Evolutionary conservation across 2,113 vertebrate genomes (phyloP).

Genomic region (Triplophysa dalaica): DNA sequence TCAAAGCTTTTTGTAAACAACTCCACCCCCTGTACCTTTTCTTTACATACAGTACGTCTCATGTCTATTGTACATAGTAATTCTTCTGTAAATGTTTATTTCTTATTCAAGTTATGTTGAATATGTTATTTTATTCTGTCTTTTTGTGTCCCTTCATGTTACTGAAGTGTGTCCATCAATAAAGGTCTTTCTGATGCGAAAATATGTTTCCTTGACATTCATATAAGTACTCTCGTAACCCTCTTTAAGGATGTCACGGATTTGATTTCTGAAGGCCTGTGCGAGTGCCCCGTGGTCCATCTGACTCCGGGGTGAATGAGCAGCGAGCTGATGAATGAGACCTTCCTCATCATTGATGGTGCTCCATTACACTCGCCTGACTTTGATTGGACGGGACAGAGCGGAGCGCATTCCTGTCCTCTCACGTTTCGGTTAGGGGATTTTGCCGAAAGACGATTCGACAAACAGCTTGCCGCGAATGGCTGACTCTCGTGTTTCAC

Average conservation of each 20-base stretch:
- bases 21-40: too few relatives aligned
- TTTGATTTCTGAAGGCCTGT: background rate
- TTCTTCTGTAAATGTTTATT: too few relatives aligned
- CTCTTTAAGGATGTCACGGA: background rate
- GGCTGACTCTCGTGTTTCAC: constrained; percentile 60
- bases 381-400: constrained; percentile 33
- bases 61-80: too few relatives aligned
- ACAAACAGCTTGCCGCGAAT: constrained; percentile 55
- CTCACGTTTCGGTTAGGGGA: constrained; percentile 63
- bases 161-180: background rate
- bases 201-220: background rate
- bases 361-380: constrained; percentile 4
- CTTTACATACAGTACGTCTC: too few relatives aligned
- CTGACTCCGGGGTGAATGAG: constrained; percentile 57
- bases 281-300: background rate
- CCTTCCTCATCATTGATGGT: constrained; percentile 47
- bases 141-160: background rate
- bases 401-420: constrained; percentile 58
- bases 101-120: too few relatives aligned
- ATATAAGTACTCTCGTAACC: background rate
- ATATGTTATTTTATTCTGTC: too few relatives aligned
- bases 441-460: constrained; percentile 61
- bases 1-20: too few relatives aligned
- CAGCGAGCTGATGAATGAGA: constrained; percentile 63
- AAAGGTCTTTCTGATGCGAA: background rate